These are phyloP conservation scores for Scaptomyza reducta DNA, from an alignment of 2,888 invertebrate species.

Conservation along the genomic window DNA sequence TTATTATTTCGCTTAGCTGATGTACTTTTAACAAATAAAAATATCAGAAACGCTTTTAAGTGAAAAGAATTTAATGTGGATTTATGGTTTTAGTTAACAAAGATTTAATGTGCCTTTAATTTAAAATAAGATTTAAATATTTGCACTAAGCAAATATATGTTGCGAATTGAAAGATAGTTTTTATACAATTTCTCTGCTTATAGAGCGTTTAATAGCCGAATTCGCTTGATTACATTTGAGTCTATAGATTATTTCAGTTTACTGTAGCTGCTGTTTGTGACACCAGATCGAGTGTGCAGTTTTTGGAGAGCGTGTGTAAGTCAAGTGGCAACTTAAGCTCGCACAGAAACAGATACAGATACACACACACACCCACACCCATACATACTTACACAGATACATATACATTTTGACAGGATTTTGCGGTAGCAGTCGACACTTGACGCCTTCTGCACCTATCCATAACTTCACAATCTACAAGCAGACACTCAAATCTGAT, in stretches of 20 bases:
- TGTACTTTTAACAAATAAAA: too few relatives aligned
- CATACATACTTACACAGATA: slow-evolving; percentile 27
- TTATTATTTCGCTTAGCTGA: too few relatives aligned
- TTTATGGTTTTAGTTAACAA: not conserved
- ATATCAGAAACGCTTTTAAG: not conserved
- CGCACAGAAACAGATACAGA: slow-evolving; percentile 19
- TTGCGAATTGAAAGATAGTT: not conserved
- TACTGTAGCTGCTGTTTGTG: slow-evolving; percentile 58
- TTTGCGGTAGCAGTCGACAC: slow-evolving; percentile 69
- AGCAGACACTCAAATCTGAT: slow-evolving; percentile 25
- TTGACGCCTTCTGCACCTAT: slow-evolving; percentile 60
- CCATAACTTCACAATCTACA: slow-evolving; percentile 7
- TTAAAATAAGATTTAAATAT: not conserved
- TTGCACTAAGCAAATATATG: too few relatives aligned
- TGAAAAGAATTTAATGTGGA: not conserved
- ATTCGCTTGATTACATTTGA: not conserved
- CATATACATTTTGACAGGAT: slow-evolving; percentile 55
- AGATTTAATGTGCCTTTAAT: not conserved
- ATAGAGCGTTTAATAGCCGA: not conserved
- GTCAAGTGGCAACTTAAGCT: slow-evolving; percentile 68
- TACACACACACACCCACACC: slow-evolving; percentile 19
- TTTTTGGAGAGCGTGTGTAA: slow-evolving; percentile 64
- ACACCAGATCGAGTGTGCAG: slow-evolving; percentile 68
- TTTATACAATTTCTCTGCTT: too few relatives aligned
- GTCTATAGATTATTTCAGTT: slow-evolving; percentile 32